Evolutionary conservation across 2,797 vertebrate species (phyloP), one percentile per base, ranked within the genome.

Genomic region (Schizothorax lantsangensis): DNA sequence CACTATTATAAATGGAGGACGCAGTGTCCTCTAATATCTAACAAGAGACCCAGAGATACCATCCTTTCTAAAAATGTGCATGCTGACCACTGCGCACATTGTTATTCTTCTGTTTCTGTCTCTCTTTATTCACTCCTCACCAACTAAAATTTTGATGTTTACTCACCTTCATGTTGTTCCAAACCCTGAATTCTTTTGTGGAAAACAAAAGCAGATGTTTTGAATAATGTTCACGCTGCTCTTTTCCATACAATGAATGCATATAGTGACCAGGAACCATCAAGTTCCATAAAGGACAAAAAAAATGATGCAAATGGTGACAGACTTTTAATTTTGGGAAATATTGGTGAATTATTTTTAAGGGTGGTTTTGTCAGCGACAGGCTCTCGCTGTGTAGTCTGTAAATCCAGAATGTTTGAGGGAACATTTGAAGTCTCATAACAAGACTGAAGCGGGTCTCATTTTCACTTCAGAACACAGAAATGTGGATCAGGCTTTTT

Each of bases 401-500:
- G 66, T 40, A 79, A 62, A 80, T 85, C 49, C 75, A 33, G n/a
- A 73, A 38, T 49, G 78, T 81, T 81, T 81, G 68, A 73, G 52
- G 15, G 68, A 81, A 74, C 43, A 86, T 81, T 72, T 80, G 78
- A 80, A 74, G 68, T 81, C 68, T 81, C 43, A 38, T 73, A 81
- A 86, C 78, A 80, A 86, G 68, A 36, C 84, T 81, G 84, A 73
- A 73, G 84, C 54, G 15, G 78, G 78, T 73, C 84, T 81, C 21
- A 86, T 81, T 86, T 86, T 86, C 69, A 81, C 40, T 81, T 86
- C 30, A 64, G 84, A 86, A 86, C 66, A 74, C 68, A 64, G 40
- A 81, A 62, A 81, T 86, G 68, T 66, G 84, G 54, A 49, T 81
- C 26, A 86, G 78, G 54, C 54, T 73, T 81, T 69, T 78, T 86